Base-by-base conservation (phyloP, 2,888 invertebrate genomes). In the Candidula unifasciata region DNA sequence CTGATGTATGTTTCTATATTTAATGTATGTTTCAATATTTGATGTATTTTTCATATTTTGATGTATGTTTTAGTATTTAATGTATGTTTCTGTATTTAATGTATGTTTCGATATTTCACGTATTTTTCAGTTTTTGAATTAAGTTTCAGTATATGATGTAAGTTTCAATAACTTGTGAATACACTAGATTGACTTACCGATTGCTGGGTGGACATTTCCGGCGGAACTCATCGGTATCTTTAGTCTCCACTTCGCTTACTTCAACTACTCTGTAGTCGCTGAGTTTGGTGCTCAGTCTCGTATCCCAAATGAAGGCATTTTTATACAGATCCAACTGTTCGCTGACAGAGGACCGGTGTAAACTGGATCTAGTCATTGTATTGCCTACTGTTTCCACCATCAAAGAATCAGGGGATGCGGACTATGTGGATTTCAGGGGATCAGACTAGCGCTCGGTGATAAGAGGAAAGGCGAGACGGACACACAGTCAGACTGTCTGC, bases 311-410 rank as follows among this genome's bases (percentile, higher is more conserved):
- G 21, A 80, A 18, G 33, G 54, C 52, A 52, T 33, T 52, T n/a
- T 69, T 80, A 30, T 80, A 80, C 16, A 80, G 30, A 16, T 68
- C 69, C 30, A 80, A 52, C 16, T 80, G 80, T 24, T 80, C 80
- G 5, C 69, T 52, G 18, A 68, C n/a, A 27, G 80, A 27, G 2
- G 60, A 24, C 18, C 68, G 13, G 24, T 24, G 69, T 13, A 52
- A 27, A 21, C 54, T 80, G 21, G 68, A 69, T 37, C 54, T 80
- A 3, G 69, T 80, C 69, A 69, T 80, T 24, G 44, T 18, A 2
- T 71, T 13, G 0, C 21, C 8, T 37, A 37, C 18, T 21, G 21
- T 24, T 5, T 21, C 5, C 60, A 21, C 60, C 21, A n/a, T 21
- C 5, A 24, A 13, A n/a, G 8, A 1, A 1, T 13, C 44, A 44